Conservation (phyloP, 2,888 invertebrate species). For the Arctia plantaginis region DNA sequence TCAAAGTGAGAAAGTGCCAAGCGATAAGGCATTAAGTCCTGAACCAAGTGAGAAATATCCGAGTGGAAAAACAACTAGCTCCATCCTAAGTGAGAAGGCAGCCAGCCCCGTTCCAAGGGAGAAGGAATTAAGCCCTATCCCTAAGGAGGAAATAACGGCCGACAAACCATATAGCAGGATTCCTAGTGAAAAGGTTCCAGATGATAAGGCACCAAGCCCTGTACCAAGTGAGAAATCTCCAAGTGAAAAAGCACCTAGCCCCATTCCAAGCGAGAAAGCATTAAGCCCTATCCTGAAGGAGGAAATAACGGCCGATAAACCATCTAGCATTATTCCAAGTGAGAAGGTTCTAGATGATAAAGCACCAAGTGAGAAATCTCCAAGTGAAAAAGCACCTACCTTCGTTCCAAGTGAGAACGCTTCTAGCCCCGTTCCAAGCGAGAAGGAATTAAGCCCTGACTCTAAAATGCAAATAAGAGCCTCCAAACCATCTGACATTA, state of each 20-base stretch:
- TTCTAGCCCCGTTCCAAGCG: too few relatives aligned
- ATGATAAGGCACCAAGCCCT: slow-evolving; percentile 8
- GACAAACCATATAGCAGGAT: too few relatives aligned
- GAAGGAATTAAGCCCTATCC: neutral
- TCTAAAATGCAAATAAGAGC: too few relatives aligned
- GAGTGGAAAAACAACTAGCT: slow-evolving; percentile 17
- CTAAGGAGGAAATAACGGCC: too few relatives aligned
- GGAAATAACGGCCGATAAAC: too few relatives aligned
- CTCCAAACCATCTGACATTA: slow-evolving; percentile 24
- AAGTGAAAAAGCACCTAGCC: neutral
- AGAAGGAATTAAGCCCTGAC: too few relatives aligned
- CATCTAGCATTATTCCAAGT: too few relatives aligned
- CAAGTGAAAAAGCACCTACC: slow-evolving; percentile 18
- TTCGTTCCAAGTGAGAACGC: slow-evolving; percentile 3
- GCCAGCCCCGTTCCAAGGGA: neutral
- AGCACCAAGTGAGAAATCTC: neutral
- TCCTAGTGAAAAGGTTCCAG: neutral
- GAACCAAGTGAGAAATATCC: neutral
- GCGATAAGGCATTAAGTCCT: neutral
- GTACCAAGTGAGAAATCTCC: too few relatives aligned
- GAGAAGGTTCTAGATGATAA: slow-evolving; percentile 7
- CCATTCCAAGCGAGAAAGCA: neutral
- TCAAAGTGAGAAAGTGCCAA: slow-evolving; percentile 16
- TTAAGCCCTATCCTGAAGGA: slow-evolving; percentile 11
- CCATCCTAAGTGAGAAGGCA: slow-evolving; percentile 3